A percentile compares a stretch with the other conserved stretches of the same genome.
These are phyloP conservation scores for Tridacna crocea DNA, from an alignment of 2,888 invertebrate species.

Conservation along the genomic window DNA sequence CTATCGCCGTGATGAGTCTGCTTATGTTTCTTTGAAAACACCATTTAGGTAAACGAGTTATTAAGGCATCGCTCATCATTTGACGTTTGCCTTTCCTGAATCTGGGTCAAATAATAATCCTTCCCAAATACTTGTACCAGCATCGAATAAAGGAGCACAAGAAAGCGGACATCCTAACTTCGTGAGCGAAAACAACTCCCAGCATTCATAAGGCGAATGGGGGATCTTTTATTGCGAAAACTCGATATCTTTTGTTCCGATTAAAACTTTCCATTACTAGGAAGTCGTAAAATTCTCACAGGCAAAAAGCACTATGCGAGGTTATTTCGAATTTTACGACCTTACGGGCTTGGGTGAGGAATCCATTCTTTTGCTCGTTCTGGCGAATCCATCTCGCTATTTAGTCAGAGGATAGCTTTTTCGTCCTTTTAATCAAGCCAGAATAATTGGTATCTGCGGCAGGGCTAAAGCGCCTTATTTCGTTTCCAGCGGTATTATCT, in stretches of 20 bases:
- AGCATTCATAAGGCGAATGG: too few species aligned
- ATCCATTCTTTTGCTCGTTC: slow-evolving; percentile 22
- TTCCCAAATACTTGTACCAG: too few species aligned
- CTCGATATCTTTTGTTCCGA: slow-evolving; percentile 31
- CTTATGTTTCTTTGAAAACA: too few species aligned
- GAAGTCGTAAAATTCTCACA: slow-evolving; percentile 26
- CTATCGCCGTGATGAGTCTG: too few species aligned
- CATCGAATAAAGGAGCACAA: too few species aligned
- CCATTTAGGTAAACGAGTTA: too few species aligned
- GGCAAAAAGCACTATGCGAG: slow-evolving; percentile 26
- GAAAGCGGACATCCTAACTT: too few species aligned
- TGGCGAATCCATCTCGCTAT: slow-evolving; percentile 22
- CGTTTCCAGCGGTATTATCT: too few species aligned
- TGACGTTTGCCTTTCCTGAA: too few species aligned
- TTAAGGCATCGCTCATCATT: too few species aligned
- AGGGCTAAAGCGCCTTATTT: not conserved
- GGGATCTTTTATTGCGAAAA: slow-evolving; percentile 19
- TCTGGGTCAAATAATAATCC: too few species aligned
- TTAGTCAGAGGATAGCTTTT: slow-evolving; percentile 3
- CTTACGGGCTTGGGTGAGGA: slow-evolving; percentile 14
- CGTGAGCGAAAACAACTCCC: too few species aligned
- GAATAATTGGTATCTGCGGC: slow-evolving; percentile 18
- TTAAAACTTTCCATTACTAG: slow-evolving; percentile 29
- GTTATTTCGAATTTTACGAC: slow-evolving; percentile 27
- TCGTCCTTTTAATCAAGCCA: slow-evolving; percentile 16